Percentiles rank a stretch among this genome's conserved stretches.
These are phyloP conservation scores for Scrobipalpa atriplicella DNA, from an alignment of 2,888 invertebrate genomes.

Conservation along the genomic window DNA sequence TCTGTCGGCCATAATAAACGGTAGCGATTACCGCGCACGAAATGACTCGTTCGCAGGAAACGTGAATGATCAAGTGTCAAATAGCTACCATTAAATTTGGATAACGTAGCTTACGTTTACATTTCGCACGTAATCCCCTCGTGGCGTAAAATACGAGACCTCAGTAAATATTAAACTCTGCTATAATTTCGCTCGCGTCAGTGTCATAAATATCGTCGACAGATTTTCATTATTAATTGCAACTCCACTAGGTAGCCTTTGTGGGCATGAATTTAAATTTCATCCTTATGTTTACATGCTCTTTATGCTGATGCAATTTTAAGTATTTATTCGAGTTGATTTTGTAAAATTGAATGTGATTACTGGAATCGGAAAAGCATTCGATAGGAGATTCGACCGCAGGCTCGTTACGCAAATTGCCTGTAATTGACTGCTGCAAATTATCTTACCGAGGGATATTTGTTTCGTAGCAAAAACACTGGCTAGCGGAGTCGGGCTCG, in stretches of 20 bases:
- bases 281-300: constrained; percentile 42
- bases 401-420: constrained; percentile 44
- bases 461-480: constrained; percentile 52
- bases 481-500: constrained; percentile 35
- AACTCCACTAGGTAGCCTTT: constrained; percentile 60
- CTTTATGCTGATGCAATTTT: constrained; percentile 18
- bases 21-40: constrained; percentile 50
- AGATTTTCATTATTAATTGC: constrained; percentile 74
- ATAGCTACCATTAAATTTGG: constrained; percentile 67
- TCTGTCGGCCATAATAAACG: constrained; percentile 56
- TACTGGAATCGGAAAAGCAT: constrained; percentile 25
- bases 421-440: constrained; percentile 53
- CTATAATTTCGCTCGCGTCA: constrained; percentile 68
- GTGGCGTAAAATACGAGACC: constrained; percentile 72
- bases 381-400: constrained; percentile 32
- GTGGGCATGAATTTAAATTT: constrained; percentile 65
- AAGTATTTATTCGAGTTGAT: constrained; percentile 17
- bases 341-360: constrained; percentile 24
- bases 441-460: constrained; percentile 50
- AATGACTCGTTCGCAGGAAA: constrained; percentile 58
- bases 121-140: constrained; percentile 71
- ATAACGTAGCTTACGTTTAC: constrained; percentile 65
- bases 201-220: constrained; percentile 71
- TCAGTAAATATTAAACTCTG: constrained; percentile 75
- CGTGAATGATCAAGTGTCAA: constrained; percentile 66